A percentile compares a stretch with the other conserved stretches of the same genome.
Conservation (phyloP, 2,797 vertebrate genomes). For the Borostomias antarcticus region DNA sequence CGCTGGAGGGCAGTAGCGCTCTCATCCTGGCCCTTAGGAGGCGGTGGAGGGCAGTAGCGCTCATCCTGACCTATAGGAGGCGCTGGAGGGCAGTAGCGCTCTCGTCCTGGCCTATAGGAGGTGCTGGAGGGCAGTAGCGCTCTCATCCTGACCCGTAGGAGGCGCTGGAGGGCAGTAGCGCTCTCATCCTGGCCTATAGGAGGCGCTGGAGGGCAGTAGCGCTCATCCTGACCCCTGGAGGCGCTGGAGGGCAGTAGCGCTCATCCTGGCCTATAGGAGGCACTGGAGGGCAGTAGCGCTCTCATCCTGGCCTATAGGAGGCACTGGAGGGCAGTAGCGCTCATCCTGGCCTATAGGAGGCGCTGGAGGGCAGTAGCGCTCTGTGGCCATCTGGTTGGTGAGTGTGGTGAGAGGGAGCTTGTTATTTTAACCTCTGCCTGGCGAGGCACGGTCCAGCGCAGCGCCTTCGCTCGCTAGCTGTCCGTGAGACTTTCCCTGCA, state of each 20-base stretch:
- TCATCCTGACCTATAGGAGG: no score
- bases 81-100: constrained; percentile 7
- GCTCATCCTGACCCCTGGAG: no score
- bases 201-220: constrained; percentile 12
- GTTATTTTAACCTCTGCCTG: constrained; percentile 71
- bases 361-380: constrained; percentile 7
- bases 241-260: constrained; percentile 7
- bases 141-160: no score
- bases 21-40: no score
- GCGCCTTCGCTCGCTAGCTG: constrained; percentile 64
- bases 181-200: no score
- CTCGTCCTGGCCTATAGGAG: no score
- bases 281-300: no score
- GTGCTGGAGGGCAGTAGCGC: constrained; percentile 7
- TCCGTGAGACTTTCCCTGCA: constrained; percentile 48
- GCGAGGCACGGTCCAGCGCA: constrained; percentile 41
- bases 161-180: constrained; percentile 6
- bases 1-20: constrained; percentile 7
- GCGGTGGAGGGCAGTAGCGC: constrained; percentile 5
- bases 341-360: neutral
- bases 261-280: no score
- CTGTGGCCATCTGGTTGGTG: constrained; percentile 34
- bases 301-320: no score
- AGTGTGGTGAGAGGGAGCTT: constrained; percentile 48
- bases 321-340: no score